Percentiles rank a stretch among this genome's conserved stretches.
Evolutionary conservation across 1,140 invertebrate genomes (phyloP).

Genomic region (Sipha flava): DNA sequence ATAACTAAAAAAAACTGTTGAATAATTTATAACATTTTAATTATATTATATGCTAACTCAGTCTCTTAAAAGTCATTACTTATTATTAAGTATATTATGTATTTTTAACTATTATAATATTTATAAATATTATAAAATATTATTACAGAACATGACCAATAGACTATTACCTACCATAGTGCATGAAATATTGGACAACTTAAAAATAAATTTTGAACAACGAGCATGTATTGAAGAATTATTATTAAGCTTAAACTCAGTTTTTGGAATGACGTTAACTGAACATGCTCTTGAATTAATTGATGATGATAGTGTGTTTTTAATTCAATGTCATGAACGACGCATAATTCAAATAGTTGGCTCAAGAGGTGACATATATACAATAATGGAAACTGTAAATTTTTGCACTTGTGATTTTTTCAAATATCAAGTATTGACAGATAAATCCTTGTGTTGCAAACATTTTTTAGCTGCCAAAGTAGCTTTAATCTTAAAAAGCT

Average conservation of each 20-base stretch:
- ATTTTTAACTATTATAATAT: no score
- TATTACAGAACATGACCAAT: not conserved
- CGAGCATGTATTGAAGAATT: not conserved
- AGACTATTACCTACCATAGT: not conserved
- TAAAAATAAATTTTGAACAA: not conserved
- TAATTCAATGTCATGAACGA: not conserved
- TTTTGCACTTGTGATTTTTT: slow-evolving; percentile 16
- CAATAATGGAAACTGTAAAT: slow-evolving; percentile 6
- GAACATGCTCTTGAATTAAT: slow-evolving; percentile 17
- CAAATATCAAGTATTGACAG: slow-evolving; percentile 12
- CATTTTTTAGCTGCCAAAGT: slow-evolving; percentile 26
- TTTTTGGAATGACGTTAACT: not conserved
- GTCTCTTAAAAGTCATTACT: not conserved
- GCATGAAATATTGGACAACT: not conserved
- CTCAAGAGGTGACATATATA: slow-evolving; percentile 23
- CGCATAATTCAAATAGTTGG: slow-evolving; percentile 19
- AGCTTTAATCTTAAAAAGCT: not conserved
- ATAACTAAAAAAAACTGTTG: not conserved
- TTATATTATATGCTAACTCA: not conserved
- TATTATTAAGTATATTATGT: not conserved
- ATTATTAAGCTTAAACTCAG: not conserved
- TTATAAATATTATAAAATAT: not conserved
- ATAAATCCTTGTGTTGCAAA: slow-evolving; percentile 22
- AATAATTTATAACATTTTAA: not conserved
- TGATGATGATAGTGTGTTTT: slow-evolving; percentile 19